Evolutionary conservation across 2,113 vertebrate species (phyloP), one percentile per base, ranked within the genome.

Genomic region (Rattus norvegicus): DNA sequence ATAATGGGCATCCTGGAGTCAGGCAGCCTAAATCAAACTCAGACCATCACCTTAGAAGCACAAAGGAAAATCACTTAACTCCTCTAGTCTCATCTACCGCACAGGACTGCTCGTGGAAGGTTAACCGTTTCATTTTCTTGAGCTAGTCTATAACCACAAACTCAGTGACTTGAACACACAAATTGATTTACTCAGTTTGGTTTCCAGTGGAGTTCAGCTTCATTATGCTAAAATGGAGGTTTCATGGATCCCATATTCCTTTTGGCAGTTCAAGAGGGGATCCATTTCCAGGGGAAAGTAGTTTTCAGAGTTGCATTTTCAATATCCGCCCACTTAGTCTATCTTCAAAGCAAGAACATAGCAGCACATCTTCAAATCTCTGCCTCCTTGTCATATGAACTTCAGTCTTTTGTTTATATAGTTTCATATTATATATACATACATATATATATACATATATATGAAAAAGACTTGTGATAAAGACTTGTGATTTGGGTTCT

Each of bases 1-100:
- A 4, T 13, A 65, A 67, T 9, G 49, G 33, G 39, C 24, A 20
- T 89, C 86, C 47, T 52, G 3, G 39, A 69, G 33, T 79, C 30
- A 84, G 26, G 22, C 36, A 80, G 43, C 39, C 49, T 75, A 85
- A 88, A 70, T 95, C 88, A 95, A 93, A 88, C 8, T 52, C 39
- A 85, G 76, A 92, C 54, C 19, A 36, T 63, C 70, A 36, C 20
- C 43, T 73, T 91, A 61, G n/a, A 96, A 43, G 28, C 39, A 49
- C 54, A 70, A n/a, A 83, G 70, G 39, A 28, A 76, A 87, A 61
- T 52, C 56, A 92, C 16, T 65, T 43, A 39, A 3, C 19, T 20
- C 22, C 49, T 47, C 10, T 72, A 76, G 10, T n/a, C 92, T 20
- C 19, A 39, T 69, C 22, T 67, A 5, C 19, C 69, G 0, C 2